phyloP scores from a whole-genome alignment of 2,113 vertebrate genomes.

The Sterna hirundo region DNA sequence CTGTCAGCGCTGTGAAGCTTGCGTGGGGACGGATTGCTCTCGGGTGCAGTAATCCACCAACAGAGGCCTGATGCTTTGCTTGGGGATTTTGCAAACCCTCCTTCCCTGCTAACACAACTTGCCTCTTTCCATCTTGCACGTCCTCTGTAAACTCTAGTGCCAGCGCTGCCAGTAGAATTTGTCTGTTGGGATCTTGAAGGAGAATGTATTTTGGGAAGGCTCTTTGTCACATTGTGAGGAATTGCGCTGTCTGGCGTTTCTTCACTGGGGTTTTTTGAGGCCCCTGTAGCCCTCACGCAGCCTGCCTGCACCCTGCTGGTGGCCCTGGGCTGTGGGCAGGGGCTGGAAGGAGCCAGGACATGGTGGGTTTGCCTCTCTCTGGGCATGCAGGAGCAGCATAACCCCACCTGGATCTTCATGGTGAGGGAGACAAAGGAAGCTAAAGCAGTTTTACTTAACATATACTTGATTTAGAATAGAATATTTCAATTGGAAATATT shows the following conservation, averaged over 20 bases:
- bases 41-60: neutral
- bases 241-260: neutral
- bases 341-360: neutral
- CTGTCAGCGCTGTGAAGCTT: neutral
- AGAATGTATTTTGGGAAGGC: neutral
- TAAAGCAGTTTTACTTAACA: neutral
- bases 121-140: accelerated
- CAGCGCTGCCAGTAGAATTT: neutral
- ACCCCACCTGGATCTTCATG: neutral
- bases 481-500: neutral
- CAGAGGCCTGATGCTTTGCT: neutral
- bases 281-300: accelerated
- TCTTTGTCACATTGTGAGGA: neutral
- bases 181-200: neutral
- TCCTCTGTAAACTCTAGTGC: neutral
- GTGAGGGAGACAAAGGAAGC: neutral
- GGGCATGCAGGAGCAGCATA: neutral
- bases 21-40: accelerated
- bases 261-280: neutral
- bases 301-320: accelerated
- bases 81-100: neutral
- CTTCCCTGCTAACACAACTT: neutral
- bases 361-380: neutral
- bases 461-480: neutral
- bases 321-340: neutral